Evolutionary conservation across 1,140 invertebrate genomes (phyloP).

Genomic region (Bombus consobrinus): DNA sequence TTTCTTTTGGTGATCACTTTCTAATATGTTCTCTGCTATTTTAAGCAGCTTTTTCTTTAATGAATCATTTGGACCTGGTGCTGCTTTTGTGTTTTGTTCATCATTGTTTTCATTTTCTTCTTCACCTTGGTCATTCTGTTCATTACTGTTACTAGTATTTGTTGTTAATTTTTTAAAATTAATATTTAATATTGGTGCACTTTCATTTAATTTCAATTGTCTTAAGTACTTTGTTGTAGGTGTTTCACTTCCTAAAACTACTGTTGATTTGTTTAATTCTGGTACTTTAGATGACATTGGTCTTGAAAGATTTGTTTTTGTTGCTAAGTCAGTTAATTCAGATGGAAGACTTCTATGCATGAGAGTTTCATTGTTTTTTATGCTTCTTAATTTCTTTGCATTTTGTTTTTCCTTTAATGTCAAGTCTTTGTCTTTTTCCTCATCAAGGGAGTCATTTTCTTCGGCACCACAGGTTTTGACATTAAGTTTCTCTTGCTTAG

Average conservation of each 20-base stretch:
- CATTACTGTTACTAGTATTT: not conserved
- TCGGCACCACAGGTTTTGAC: not conserved
- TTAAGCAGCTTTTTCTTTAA: not conserved
- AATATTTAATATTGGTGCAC: conserved; percentile 57
- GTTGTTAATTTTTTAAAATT: not conserved
- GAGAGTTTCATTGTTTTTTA: not conserved
- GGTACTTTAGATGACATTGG: not conserved
- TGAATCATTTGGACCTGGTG: not conserved
- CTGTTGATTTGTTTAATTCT: conserved; percentile 36
- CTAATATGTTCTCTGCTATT: conserved; percentile 8
- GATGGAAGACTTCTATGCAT: conserved; percentile 10
- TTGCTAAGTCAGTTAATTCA: not conserved
- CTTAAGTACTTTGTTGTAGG: conserved; percentile 70
- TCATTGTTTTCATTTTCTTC: not conserved
- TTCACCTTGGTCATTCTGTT: conserved; percentile 1
- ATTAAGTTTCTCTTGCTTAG: not conserved
- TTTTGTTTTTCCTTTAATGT: not conserved
- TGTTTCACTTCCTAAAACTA: conserved; percentile 36
- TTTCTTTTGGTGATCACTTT: conserved; percentile 6
- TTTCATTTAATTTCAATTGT: conserved; percentile 76
- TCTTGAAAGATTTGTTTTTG: conserved; percentile 3
- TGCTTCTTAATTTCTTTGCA: not conserved
- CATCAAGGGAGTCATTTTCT: not conserved
- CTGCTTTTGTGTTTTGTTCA: conserved; percentile 1
- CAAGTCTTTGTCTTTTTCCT: not conserved